These are phyloP conservation scores for Napeogenes sylphis DNA, from an alignment of 2,888 invertebrate genomes.

Conservation along the genomic window DNA sequence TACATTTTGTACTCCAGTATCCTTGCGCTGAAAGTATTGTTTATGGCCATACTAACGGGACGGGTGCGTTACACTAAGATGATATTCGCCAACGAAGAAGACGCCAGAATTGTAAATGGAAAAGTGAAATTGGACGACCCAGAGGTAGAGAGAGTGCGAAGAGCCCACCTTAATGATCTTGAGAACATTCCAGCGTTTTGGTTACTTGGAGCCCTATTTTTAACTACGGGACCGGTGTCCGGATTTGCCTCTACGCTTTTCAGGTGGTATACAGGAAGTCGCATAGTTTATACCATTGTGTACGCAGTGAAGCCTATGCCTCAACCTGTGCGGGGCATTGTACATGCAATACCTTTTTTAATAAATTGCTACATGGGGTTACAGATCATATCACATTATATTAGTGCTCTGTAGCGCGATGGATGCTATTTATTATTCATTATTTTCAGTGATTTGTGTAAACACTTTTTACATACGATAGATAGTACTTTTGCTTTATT, in stretches of 20 bases:
- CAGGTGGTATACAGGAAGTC: constrained; percentile 65
- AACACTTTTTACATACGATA: too few species aligned
- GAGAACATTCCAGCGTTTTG: constrained; percentile 83
- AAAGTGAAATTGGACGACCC: constrained; percentile 53
- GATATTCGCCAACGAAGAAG: constrained; percentile 59
- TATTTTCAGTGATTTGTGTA: too few species aligned
- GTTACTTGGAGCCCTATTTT: constrained; percentile 67
- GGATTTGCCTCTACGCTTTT: constrained; percentile 36
- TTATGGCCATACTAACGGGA: constrained; percentile 45
- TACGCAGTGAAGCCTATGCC: constrained; percentile 80
- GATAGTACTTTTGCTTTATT: too few species aligned
- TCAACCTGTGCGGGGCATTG: constrained; percentile 69
- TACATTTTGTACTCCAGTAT: constrained; percentile 60
- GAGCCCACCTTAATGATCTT: constrained; percentile 83
- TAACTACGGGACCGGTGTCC: constrained; percentile 67
- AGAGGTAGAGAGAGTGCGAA: constrained; percentile 59
- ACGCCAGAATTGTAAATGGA: constrained; percentile 42
- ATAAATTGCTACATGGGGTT: constrained; percentile 56
- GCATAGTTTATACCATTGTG: constrained; percentile 78
- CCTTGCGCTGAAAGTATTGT: constrained; percentile 55
- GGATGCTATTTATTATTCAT: too few species aligned
- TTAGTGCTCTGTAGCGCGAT: constrained; percentile 59
- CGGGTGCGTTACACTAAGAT: constrained; percentile 45
- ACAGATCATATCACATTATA: constrained; percentile 52
- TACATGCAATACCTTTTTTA: constrained; percentile 46